Conservation (phyloP, 1,140 invertebrate species). For the Eurytemora carolleeae region DNA sequence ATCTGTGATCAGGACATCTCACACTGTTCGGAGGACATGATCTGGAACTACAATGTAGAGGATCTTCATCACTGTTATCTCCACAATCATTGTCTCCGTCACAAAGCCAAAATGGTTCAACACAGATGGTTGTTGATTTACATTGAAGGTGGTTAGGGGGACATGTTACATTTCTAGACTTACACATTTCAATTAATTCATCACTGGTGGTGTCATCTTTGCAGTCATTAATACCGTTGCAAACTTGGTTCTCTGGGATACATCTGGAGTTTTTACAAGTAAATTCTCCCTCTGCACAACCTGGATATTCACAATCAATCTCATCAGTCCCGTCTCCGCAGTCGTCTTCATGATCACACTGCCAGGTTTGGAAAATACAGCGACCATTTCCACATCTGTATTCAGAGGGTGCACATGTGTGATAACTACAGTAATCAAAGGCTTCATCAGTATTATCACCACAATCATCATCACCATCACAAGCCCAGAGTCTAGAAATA, state of each 20-base stretch:
- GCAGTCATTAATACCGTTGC: constrained; percentile 82
- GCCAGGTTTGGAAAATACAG: constrained; percentile 86
- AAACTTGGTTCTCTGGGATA: constrained; percentile 58
- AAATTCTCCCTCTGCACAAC: constrained; percentile 75
- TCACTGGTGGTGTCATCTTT: constrained; percentile 80
- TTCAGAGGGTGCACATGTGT: constrained; percentile 75
- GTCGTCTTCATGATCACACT: constrained; percentile 84
- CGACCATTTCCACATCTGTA: constrained; percentile 83
- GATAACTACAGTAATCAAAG: constrained; percentile 70
- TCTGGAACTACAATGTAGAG: constrained; percentile 60
- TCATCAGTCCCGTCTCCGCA: constrained; percentile 82
- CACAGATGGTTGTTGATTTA: constrained; percentile 79
- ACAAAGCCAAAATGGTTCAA: constrained; percentile 83
- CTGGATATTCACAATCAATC: constrained; percentile 66
- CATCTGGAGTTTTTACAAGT: constrained; percentile 78
- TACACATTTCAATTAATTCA: constrained; percentile 65
- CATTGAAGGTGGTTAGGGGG: constrained; percentile 69
- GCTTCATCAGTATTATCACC: constrained; percentile 87
- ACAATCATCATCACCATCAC: constrained; percentile 86
- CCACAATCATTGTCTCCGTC: constrained; percentile 88
- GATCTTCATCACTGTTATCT: constrained; percentile 84
- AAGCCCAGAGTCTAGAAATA: constrained; percentile 85
- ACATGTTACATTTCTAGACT: constrained; percentile 58
- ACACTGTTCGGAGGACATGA: constrained; percentile 79
- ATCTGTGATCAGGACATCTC: constrained; percentile 27